phyloP scores from a whole-genome alignment of 2,113 vertebrate species.

The Pomatostomus ruficeps region DNA sequence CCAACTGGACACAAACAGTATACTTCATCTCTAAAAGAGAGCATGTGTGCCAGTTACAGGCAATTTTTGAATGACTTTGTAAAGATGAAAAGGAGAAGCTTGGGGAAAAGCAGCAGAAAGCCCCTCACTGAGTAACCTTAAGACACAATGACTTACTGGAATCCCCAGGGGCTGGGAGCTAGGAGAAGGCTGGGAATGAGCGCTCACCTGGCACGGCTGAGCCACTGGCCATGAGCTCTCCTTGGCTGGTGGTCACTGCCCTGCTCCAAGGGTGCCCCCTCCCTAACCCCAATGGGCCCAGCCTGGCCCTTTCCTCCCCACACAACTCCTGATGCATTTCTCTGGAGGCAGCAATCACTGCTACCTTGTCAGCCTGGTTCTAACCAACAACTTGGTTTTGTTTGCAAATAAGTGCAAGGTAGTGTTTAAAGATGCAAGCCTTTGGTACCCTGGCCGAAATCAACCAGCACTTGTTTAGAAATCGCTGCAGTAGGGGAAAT shows the following conservation, averaged over 20 bases:
- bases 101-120: not conserved
- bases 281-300: fast-evolving
- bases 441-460: not conserved
- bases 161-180: fast-evolving
- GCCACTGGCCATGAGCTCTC: fast-evolving
- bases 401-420: not conserved
- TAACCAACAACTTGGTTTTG: not conserved
- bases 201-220: fast-evolving
- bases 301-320: not conserved
- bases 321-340: not conserved
- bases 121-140: not conserved
- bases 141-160: not conserved
- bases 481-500: not conserved
- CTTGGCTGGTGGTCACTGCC: not conserved
- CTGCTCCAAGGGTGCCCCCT: not conserved
- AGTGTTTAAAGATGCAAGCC: not conserved
- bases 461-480: not conserved
- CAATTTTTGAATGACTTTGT: not conserved
- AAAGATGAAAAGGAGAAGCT: not conserved
- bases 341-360: not conserved
- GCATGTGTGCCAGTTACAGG: not conserved
- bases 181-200: not conserved
- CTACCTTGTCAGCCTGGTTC: not conserved
- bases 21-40: not conserved
- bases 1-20: not conserved